These are phyloP conservation scores for Oncorhynchus masou DNA, from an alignment of 2,113 vertebrate species.

Conservation along the genomic window DNA sequence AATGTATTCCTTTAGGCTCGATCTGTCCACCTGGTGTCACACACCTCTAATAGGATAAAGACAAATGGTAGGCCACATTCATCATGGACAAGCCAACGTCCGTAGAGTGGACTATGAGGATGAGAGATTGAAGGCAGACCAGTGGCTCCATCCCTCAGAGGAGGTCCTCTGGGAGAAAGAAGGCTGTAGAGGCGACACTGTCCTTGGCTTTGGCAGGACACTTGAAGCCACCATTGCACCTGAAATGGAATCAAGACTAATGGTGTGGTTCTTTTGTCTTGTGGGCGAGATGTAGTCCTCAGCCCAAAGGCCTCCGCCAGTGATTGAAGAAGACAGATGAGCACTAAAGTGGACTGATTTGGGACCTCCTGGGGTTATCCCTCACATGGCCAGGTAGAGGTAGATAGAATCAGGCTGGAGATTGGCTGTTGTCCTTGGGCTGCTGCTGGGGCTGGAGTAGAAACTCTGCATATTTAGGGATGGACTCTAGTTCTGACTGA, in stretches of 20 bases:
- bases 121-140: constrained; percentile 24
- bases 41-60: constrained; percentile 13
- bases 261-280: constrained; percentile 38
- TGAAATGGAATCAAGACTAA: constrained; percentile 56
- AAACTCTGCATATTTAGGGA: constrained; percentile 11
- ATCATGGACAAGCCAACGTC: constrained; percentile 21
- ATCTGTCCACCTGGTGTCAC: constrained; percentile 1
- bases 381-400: constrained; percentile 24
- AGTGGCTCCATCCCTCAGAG: constrained; percentile 31
- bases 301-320: constrained; percentile 16
- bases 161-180: constrained; percentile 2
- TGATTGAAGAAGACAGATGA: constrained; percentile 55
- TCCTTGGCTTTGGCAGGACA: constrained; percentile 42
- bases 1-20: background rate
- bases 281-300: constrained; percentile 37
- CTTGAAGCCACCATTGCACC: constrained; percentile 28
- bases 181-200: constrained; percentile 24
- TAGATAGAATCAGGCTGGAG: constrained; percentile 1
- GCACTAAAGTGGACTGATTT: constrained; percentile 41
- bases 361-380: constrained; percentile 7
- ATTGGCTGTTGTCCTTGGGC: constrained; percentile 47
- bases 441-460: background rate
- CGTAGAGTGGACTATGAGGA: constrained; percentile 26
- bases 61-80: constrained; percentile 6
- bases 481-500: constrained; percentile 17